phyloP scores from a whole-genome alignment of 1,140 invertebrate genomes.

The Papilio glaucus region DNA sequence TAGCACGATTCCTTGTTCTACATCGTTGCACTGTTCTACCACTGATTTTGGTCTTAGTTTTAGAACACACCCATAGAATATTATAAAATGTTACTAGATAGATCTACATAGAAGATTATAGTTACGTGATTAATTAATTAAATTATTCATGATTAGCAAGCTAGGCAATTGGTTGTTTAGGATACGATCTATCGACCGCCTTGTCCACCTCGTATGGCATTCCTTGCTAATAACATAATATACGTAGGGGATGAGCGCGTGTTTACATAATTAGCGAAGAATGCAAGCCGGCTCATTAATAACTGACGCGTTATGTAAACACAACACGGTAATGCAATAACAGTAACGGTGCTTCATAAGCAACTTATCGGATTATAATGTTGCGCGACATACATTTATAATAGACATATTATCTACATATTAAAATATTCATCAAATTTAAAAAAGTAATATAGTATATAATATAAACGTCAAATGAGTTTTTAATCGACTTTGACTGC shows the following conservation, averaged over 20 bases:
- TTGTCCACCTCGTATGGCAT: not conserved
- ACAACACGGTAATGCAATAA: slow-evolving; percentile 4
- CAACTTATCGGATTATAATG: slow-evolving; percentile 27
- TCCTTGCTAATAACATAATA: not conserved
- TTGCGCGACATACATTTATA: not conserved
- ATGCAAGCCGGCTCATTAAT: slow-evolving; percentile 11
- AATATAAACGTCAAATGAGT: no score
- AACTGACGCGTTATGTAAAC: slow-evolving; percentile 12
- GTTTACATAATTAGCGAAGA: slow-evolving; percentile 20
- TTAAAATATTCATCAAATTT: not conserved
- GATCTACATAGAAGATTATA: no score
- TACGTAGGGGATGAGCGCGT: not conserved
- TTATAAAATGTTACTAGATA: no score
- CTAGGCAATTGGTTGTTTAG: not conserved
- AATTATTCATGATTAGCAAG: not conserved
- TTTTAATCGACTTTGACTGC: no score
- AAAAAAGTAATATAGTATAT: not conserved
- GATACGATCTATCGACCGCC: not conserved
- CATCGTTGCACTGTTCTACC: no score
- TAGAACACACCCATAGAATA: no score
- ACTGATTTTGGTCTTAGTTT: no score
- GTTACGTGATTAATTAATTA: not conserved
- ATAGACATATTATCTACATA: not conserved
- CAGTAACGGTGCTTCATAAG: slow-evolving; percentile 17
- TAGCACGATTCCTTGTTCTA: no score